Evolutionary conservation across 1,140 invertebrate species (phyloP).

Genomic region (Babylonia areolata): DNA sequence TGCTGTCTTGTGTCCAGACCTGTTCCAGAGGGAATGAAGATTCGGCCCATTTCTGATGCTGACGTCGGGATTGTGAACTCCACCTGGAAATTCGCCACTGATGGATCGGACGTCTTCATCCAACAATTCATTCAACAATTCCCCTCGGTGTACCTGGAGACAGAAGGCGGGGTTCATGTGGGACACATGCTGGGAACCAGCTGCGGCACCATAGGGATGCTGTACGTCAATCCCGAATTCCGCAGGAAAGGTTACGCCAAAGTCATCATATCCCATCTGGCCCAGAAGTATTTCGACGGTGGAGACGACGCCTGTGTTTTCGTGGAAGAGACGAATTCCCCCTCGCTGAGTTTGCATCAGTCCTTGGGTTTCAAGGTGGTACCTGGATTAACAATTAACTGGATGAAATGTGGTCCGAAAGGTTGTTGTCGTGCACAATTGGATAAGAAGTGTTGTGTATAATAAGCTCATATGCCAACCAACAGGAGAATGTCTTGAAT

Average conservation of each 20-base stretch:
- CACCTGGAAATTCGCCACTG: background rate
- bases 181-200: slow-evolving; percentile 20
- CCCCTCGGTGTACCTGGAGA: background rate
- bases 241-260: slow-evolving; percentile 31
- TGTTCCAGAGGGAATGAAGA: slow-evolving; percentile 27
- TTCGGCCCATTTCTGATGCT: background rate
- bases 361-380: background rate
- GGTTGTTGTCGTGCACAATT: too few relatives aligned
- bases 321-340: background rate
- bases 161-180: background rate
- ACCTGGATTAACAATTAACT: background rate
- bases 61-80: background rate
- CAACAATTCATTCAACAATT: background rate
- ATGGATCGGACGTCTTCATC: background rate
- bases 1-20: too few relatives aligned
- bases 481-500: too few relatives aligned
- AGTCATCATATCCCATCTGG: slow-evolving; percentile 24
- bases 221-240: slow-evolving; percentile 27
- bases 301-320: slow-evolving; percentile 10
- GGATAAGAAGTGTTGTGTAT: too few relatives aligned
- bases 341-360: slow-evolving; percentile 1
- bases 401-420: background rate
- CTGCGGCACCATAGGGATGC: slow-evolving; percentile 19
- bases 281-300: slow-evolving; percentile 8
- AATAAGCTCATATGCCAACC: too few relatives aligned